These are phyloP conservation scores for Ascidia mentula DNA, from an alignment of 23 tunicate species.

Conservation along the genomic window DNA sequence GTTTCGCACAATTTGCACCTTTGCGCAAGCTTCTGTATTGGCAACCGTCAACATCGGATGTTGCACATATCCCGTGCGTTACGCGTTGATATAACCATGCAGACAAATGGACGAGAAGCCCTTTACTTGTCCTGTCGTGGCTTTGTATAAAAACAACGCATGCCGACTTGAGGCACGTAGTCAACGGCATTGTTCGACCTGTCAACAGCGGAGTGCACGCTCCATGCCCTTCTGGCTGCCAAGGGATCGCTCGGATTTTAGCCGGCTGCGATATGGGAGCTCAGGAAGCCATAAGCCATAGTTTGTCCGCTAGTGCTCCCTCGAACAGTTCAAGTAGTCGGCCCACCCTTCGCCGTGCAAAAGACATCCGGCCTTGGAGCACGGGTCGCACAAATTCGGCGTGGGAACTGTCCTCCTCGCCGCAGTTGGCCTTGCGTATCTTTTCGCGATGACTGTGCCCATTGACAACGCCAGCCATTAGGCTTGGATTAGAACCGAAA, in stretches of 20 bases:
- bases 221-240: conserved; percentile 1
- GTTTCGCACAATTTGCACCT: neutral
- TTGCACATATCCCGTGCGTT: conserved; percentile 4
- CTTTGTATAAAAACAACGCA: neutral
- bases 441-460: neutral
- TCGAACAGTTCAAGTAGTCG: conserved; percentile 6
- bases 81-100: neutral
- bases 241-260: neutral
- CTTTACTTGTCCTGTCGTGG: neutral
- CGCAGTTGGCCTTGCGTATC: neutral
- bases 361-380: conserved; percentile 7
- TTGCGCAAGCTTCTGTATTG: neutral
- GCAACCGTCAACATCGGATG: neutral
- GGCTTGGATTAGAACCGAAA: neutral
- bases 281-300: conserved; percentile 13
- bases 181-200: neutral
- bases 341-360: conserved; percentile 6
- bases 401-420: neutral
- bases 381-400: neutral
- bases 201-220: neutral
- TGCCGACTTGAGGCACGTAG: neutral
- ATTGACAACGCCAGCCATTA: neutral
- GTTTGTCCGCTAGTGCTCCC: conserved; percentile 11
- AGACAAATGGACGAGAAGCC: neutral
- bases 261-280: conserved; percentile 6